phyloP scores from a whole-genome alignment of 1,140 invertebrate genomes.

The Heliconius eleuchia region DNA sequence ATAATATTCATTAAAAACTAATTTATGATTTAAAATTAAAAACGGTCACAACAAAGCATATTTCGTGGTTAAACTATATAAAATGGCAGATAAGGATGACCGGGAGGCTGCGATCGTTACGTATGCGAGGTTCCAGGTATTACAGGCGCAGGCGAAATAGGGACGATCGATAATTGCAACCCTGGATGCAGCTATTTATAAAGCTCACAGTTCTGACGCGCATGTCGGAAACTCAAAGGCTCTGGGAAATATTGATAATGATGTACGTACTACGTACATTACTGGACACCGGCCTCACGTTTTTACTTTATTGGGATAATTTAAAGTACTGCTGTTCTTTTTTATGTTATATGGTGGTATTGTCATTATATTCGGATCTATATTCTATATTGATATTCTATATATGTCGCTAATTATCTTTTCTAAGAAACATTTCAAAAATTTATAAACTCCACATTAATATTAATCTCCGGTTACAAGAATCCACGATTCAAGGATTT shows the following conservation, averaged over 20 bases:
- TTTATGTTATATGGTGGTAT: too few relatives aligned
- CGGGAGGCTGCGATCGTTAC: background rate
- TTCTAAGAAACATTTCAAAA: too few relatives aligned
- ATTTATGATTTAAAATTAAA: background rate
- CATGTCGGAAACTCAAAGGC: constrained; percentile 7
- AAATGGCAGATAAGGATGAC: background rate
- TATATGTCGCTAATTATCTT: too few relatives aligned
- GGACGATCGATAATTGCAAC: constrained; percentile 30
- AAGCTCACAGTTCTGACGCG: background rate
- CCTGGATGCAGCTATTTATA: constrained; percentile 31
- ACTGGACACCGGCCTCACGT: background rate
- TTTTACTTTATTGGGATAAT: too few relatives aligned
- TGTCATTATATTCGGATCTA: too few relatives aligned
- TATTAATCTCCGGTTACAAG: too few relatives aligned
- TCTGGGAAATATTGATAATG: background rate
- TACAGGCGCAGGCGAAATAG: constrained; percentile 26
- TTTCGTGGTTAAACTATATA: background rate
- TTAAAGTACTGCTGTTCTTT: too few relatives aligned
- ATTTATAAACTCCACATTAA: too few relatives aligned
- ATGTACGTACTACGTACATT: background rate
- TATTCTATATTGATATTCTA: too few relatives aligned
- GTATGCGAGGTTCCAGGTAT: constrained; percentile 16
- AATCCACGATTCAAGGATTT: background rate
- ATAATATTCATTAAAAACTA: too few relatives aligned
- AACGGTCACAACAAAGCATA: background rate